Percentiles rank a stretch among this genome's conserved stretches.
These are phyloP conservation scores for Rallus crepitans DNA, from an alignment of 2,797 vertebrate genomes.

Conservation along the genomic window DNA sequence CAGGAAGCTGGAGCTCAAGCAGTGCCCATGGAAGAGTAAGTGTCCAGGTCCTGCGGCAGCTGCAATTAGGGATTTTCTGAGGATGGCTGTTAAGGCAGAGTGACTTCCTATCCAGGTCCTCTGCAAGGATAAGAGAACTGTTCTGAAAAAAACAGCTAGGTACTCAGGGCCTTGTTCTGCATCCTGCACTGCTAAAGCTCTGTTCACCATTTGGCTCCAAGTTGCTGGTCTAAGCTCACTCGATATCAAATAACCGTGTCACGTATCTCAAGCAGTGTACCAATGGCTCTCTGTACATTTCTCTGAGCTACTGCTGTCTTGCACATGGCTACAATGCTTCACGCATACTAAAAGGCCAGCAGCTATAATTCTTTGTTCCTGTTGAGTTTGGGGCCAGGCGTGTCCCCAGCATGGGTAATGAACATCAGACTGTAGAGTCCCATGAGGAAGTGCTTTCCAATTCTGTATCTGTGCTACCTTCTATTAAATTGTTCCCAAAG, in stretches of 20 bases:
- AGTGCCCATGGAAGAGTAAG: background rate
- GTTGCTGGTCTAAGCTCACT: background rate
- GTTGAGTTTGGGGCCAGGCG: background rate
- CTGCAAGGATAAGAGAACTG: background rate
- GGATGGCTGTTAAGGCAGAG: background rate
- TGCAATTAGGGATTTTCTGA: background rate
- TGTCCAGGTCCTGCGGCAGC: background rate
- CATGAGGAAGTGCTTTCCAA: background rate
- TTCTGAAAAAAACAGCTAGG: background rate
- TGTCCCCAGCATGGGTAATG: background rate
- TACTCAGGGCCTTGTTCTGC: background rate
- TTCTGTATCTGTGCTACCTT: background rate
- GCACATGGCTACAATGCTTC: background rate
- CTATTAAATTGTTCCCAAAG: background rate
- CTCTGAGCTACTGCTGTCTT: background rate
- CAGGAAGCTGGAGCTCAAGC: background rate
- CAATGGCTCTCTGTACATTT: background rate
- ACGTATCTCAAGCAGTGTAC: background rate
- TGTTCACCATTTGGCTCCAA: background rate
- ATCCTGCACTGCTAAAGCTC: background rate
- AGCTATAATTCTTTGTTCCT: background rate
- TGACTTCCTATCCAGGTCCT: background rate
- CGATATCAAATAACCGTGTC: background rate
- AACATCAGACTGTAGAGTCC: background rate
- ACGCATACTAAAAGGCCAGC: background rate